Evolutionary conservation across 2,888 invertebrate species (phyloP).

Genomic region (Pandemis cinnamomeana): DNA sequence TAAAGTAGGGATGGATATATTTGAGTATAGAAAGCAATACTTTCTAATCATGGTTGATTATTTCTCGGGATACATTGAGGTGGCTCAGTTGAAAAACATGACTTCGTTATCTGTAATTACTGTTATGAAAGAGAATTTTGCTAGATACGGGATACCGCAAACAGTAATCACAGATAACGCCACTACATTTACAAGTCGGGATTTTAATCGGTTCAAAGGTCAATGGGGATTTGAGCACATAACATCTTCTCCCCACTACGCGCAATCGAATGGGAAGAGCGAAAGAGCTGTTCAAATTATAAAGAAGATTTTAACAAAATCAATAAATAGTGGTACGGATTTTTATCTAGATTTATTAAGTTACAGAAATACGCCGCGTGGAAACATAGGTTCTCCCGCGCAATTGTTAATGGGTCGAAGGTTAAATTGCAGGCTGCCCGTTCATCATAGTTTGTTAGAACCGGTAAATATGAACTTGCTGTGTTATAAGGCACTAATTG

Average conservation of each 20-base stretch:
- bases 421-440: constrained; percentile 10
- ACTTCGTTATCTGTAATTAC: constrained; percentile 26
- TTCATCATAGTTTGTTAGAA: constrained; percentile 6
- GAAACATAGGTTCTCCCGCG: constrained; percentile 12
- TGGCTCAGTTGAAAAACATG: constrained; percentile 27
- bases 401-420: constrained; percentile 19
- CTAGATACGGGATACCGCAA: constrained; percentile 41
- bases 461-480: not conserved
- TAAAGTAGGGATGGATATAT: constrained; percentile 44
- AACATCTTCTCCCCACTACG: constrained; percentile 8
- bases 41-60: constrained; percentile 42
- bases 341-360: constrained; percentile 11
- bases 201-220: no score
- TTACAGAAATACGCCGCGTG: constrained; percentile 18
- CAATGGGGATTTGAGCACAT: constrained; percentile 8
- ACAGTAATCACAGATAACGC: no score
- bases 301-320: constrained; percentile 3
- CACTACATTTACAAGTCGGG: no score
- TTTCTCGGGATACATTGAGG: constrained; percentile 39
- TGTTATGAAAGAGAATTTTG: constrained; percentile 37
- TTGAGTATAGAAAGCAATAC: constrained; percentile 40
- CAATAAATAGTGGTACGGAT: constrained; percentile 4
- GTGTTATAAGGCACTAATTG: not conserved
- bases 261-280: constrained; percentile 15
- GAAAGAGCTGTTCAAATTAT: constrained; percentile 14